Evolutionary conservation across 2,797 vertebrate species (phyloP).

Genomic region (Molothrus aeneus): DNA sequence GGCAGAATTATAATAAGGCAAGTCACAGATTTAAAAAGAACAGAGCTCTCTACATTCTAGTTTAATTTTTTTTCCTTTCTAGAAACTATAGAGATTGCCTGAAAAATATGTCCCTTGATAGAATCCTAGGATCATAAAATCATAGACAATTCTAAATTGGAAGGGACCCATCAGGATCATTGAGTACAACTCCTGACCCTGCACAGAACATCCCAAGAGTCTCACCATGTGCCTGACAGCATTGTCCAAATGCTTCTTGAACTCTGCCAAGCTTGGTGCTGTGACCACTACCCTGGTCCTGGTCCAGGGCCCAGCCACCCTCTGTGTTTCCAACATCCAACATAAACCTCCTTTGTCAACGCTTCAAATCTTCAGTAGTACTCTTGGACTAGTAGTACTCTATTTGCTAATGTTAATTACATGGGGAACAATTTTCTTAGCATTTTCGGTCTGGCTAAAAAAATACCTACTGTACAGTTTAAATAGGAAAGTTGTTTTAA

Average conservation of each 20-base stretch:
- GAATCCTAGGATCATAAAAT: neutral
- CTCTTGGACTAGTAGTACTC: neutral
- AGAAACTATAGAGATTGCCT: neutral
- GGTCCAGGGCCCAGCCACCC: accelerated
- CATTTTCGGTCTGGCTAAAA: neutral
- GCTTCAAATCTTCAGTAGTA: neutral
- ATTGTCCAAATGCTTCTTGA: neutral
- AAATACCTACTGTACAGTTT: neutral
- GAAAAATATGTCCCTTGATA: neutral
- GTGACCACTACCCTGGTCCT: neutral
- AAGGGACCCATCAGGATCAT: neutral
- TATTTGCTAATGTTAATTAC: neutral
- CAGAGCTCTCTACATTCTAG: neutral
- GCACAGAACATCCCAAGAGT: neutral
- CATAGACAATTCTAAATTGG: neutral
- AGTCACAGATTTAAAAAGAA: neutral
- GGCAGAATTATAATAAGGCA: neutral
- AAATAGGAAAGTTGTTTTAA: neutral
- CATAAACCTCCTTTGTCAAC: neutral
- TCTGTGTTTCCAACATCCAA: neutral
- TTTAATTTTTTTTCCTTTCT: neutral
- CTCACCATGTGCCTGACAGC: neutral
- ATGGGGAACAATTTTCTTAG: neutral
- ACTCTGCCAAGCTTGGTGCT: neutral
- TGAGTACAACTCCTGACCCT: neutral